Base-by-base conservation (phyloP, 2,113 vertebrate species). In the human region DNA sequence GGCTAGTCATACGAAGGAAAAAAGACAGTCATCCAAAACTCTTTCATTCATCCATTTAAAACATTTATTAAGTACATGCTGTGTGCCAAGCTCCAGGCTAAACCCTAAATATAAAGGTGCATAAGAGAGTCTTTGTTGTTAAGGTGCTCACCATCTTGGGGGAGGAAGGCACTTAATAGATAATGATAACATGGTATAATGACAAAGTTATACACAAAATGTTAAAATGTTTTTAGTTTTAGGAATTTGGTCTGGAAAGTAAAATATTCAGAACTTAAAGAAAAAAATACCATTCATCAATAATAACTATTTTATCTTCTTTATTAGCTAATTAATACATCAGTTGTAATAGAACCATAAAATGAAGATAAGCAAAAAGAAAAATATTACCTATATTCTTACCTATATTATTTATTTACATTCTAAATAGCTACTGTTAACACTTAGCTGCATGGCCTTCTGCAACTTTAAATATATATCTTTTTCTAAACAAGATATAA, bases 401-500 rank as follows among this genome's bases (percentile, higher is more conserved):
- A 59, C 11, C 3, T 32, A 6, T 64, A 64, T 30, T 64, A 64
- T 14, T 30, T 64, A 64, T n/a, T 68, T 35, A 8, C 16, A 68
- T 11, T 70, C 48, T 80, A 88, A 95, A 50, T 57, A 75, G 50
- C 50, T 80, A 52, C 66, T 57, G 52, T 48, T 85, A 76, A 70
- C 48, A 95, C 52, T 80, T 75, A 82, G n/a, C 20, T 84, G 12
- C 18, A 45, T n/a, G n/a, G 32, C 8, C 68, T 82, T 87, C 43
- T 32, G 32, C 48, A n/a, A 66, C 89, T 93, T 50, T 88, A 88
- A 90, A 55, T 45, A 59, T 14, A 1, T 20, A 64, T 18, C 10
- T 30, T 32, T 88, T 89, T 88, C 73, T 81, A 70, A 90, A 95
- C 2, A 90, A 90, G 82, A 89, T 64, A 76, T 4, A 43, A 94